These are phyloP conservation scores for Asarcornis scutulata DNA, from an alignment of 2,113 vertebrate genomes.

Conservation along the genomic window DNA sequence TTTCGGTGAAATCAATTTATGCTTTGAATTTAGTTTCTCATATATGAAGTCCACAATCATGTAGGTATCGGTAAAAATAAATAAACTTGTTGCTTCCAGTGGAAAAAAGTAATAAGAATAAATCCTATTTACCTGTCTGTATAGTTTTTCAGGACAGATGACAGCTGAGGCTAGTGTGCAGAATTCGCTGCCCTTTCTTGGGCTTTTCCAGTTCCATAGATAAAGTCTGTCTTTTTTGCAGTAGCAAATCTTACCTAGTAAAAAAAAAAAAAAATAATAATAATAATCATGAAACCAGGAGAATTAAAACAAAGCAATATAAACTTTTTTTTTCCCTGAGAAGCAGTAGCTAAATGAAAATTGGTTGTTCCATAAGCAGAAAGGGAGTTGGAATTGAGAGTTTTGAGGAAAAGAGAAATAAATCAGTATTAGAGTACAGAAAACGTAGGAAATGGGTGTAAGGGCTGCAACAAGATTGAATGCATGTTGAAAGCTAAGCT, in stretches of 20 bases:
- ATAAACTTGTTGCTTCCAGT: not conserved
- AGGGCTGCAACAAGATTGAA: not conserved
- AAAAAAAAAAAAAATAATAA: not conserved
- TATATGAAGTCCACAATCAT: not conserved
- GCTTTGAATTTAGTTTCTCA: not conserved
- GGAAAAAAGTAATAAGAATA: not conserved
- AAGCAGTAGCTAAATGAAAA: not conserved
- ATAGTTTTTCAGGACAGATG: not conserved
- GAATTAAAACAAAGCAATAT: not conserved
- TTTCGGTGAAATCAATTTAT: not conserved
- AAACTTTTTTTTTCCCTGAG: not conserved
- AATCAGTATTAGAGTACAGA: not conserved
- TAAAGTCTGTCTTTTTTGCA: not conserved
- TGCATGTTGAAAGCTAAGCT: not conserved
- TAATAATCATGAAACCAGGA: not conserved
- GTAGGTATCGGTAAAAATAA: not conserved
- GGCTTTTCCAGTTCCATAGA: not conserved
- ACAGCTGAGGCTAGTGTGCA: not conserved
- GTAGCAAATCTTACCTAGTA: not conserved
- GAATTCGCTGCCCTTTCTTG: not conserved
- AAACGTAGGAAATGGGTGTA: not conserved
- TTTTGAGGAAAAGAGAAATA: not conserved
- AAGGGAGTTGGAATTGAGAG: not conserved
- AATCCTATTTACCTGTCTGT: not conserved
- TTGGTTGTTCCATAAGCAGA: not conserved